phyloP scores from a whole-genome alignment of 2,888 invertebrate species.

The Drosophila pseudotalamancana region DNA sequence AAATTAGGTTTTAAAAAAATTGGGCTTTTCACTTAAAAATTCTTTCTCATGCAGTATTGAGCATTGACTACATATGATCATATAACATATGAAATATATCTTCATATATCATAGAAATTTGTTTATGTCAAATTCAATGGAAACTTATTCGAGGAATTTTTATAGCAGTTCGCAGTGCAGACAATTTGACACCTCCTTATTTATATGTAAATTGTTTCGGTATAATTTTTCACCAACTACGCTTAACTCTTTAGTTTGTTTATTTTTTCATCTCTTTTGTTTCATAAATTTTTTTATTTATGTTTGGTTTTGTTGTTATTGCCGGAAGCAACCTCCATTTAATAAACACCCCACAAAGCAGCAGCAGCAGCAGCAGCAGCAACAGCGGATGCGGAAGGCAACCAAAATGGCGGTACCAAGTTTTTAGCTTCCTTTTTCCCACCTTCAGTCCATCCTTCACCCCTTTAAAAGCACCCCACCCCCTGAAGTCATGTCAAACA shows the following conservation, averaged over 20 bases:
- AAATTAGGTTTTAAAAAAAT: too few species aligned
- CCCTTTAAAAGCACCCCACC: conserved; percentile 13
- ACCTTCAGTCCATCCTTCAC: background rate
- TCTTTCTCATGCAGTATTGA: too few species aligned
- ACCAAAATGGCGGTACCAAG: conserved; percentile 16
- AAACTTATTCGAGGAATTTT: conserved; percentile 1
- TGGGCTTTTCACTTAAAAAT: too few species aligned
- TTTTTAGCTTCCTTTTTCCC: conserved; percentile 7
- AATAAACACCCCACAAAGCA: conserved; percentile 62
- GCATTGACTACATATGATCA: too few species aligned
- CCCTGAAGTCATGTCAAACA: conserved; percentile 65
- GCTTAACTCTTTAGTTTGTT: conserved; percentile 47
- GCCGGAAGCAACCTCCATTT: conserved; percentile 69
- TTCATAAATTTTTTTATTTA: conserved; percentile 26
- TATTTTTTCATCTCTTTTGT: background rate
- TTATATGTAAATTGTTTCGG: conserved; percentile 74
- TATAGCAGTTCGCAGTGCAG: conserved; percentile 4
- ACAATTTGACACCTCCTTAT: conserved; percentile 70
- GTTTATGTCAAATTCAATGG: background rate
- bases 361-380: conserved; percentile 30
- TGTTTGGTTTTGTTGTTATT: background rate
- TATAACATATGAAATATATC: too few species aligned
- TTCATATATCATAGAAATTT: background rate
- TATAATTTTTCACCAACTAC: conserved; percentile 47
- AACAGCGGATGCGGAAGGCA: conserved; percentile 24